Conservation (phyloP, 2,888 invertebrate genomes). For the Subacronicta megacephala region DNA sequence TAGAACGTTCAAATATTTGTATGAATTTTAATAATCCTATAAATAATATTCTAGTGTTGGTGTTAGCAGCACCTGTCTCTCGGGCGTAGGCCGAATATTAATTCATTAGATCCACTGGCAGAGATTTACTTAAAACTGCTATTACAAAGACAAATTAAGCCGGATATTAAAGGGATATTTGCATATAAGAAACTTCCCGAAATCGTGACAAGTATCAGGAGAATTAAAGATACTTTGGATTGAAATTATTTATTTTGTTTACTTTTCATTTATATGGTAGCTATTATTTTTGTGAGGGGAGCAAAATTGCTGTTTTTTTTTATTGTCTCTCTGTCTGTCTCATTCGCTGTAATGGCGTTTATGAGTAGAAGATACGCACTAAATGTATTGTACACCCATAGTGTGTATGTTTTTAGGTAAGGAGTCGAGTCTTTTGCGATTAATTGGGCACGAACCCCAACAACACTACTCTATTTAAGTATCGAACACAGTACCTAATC, state of each 20-base stretch:
- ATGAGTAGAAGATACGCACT: no score
- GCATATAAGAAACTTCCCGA: constrained; percentile 11
- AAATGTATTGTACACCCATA: no score
- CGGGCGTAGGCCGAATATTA: constrained; percentile 45
- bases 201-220: background rate
- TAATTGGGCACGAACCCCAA: no score
- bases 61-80: constrained; percentile 49
- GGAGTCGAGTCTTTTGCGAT: no score
- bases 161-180: constrained; percentile 49
- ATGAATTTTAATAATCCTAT: constrained; percentile 13
- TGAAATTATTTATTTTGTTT: constrained; percentile 6
- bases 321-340: no score
- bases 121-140: constrained; percentile 22
- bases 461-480: no score
- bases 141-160: constrained; percentile 24
- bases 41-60: constrained; percentile 31
- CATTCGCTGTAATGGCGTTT: no score
- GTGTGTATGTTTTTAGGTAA: no score
- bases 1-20: constrained; percentile 6
- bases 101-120: constrained; percentile 28
- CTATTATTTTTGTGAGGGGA: no score
- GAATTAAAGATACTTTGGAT: constrained; percentile 19
- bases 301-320: no score
- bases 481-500: no score
- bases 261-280: background rate